These are phyloP conservation scores for Scolanthus callimorphus DNA, from an alignment of 92 coral and sea anemone genomes.

Conservation along the genomic window DNA sequence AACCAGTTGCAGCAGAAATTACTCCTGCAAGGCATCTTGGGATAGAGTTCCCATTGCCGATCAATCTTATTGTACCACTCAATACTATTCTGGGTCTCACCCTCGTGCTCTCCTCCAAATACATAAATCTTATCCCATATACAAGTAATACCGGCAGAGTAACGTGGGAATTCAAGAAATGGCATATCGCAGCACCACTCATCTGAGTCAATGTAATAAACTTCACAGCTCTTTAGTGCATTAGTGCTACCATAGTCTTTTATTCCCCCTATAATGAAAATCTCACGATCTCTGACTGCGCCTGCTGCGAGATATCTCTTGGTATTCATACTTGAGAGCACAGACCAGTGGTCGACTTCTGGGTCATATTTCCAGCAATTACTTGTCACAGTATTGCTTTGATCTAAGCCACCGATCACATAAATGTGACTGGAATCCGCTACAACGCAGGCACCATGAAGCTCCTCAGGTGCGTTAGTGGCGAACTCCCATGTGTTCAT, in stretches of 20 bases:
- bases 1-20: conserved; percentile 23
- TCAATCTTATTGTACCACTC: conserved; percentile 10
- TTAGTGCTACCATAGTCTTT: conserved; percentile 10
- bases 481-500: conserved; percentile 2
- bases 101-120: conserved; percentile 22
- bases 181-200: neutral
- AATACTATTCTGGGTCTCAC: conserved; percentile 14
- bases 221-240: conserved; percentile 15
- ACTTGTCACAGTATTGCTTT: conserved; percentile 4
- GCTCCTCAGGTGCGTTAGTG: neutral
- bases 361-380: conserved; percentile 9
- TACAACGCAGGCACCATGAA: conserved; percentile 18
- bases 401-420: conserved; percentile 15
- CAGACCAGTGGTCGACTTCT: neutral
- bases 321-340: conserved; percentile 1
- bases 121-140: conserved; percentile 16
- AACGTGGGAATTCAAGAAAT: neutral
- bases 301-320: conserved; percentile 21
- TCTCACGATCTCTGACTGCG: neutral
- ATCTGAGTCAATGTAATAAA: neutral
- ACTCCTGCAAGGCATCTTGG: conserved; percentile 17
- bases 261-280: conserved; percentile 12
- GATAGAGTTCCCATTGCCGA: conserved; percentile 1
- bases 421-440: conserved; percentile 5
- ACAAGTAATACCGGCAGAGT: conserved; percentile 9